Evolutionary conservation across 2,113 vertebrate species (phyloP), one percentile per base, ranked within the genome.

Genomic region (Triplophysa dalaica): DNA sequence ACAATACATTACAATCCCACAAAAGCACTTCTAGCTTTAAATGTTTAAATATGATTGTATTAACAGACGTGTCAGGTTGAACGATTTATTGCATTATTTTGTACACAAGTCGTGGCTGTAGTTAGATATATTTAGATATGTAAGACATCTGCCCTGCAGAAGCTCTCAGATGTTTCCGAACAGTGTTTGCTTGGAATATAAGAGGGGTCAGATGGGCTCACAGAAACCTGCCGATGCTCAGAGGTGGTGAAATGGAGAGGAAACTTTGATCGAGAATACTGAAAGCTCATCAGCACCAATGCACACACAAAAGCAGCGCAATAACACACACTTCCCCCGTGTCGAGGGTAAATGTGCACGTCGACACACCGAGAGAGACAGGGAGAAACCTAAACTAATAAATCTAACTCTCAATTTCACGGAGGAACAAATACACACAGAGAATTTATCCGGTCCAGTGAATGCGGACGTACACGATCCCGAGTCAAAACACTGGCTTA

Each of bases 401-500:
- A 38, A 68, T 78, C 76, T 68, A 16, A 75, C 73, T 75, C 73
- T 63, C 73, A 62, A 50, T 75, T 75, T 75, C 73, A 75, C 41
- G 60, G 58, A 75, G 73, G 60, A 75, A 29, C 58, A 63, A 75
- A 63, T 75, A 75, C 73, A 75, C 73, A 63, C 56, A n/a, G 38
- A 45, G 73, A 75, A 75, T 75, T 75, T 75, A 75, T 75, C 33
- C 58, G 56, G 73, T 75, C 41, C 73, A 75, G 58, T 62, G 58
- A 63, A 48, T 58, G 58, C 14, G 21, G 73, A 48, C 73, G 62
- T 48, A 48, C 73, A 75, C 9, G 43, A 38, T 63, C 22, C 38
- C 21, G 17, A 45, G 60, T 41, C 14, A 17, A 75, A 60, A 13
- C 58, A 63, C 73, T 75, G 45, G 73, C 73, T 75, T 62, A 75